Conservation (phyloP, 2,797 vertebrate species). For the Sciurus vulgaris region DNA sequence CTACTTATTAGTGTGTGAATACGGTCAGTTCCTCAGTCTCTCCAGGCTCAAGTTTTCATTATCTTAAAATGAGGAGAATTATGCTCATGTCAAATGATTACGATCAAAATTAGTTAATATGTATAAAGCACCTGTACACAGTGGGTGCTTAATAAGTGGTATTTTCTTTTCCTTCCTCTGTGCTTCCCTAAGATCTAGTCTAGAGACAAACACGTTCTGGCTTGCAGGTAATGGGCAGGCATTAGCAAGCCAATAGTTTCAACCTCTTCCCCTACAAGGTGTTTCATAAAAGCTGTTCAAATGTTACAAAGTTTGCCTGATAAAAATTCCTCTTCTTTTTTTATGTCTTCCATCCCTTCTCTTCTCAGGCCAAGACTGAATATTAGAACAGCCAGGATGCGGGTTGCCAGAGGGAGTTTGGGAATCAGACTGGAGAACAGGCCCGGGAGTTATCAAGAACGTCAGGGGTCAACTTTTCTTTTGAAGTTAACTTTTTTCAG, state of each 20-base stretch:
- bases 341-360: not conserved
- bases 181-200: not conserved
- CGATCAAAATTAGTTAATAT: conserved; percentile 65
- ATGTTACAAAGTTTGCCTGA: not conserved
- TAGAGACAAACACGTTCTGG: not conserved
- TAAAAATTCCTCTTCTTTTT: conserved; percentile 47
- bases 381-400: not conserved
- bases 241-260: not conserved
- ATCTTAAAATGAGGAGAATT: conserved; percentile 62
- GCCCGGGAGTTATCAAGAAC: not conserved
- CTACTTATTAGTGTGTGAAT: not conserved
- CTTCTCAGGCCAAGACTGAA: conserved; percentile 3
- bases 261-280: conserved; percentile 59
- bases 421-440: not conserved
- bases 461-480: not conserved
- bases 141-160: conserved; percentile 71
- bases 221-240: not conserved
- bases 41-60: conserved; percentile 53
- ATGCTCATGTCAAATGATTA: conserved; percentile 39
- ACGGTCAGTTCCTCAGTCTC: conserved; percentile 55
- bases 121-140: conserved; percentile 73
- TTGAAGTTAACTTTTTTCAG: not conserved
- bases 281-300: conserved; percentile 75
- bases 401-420: not conserved
- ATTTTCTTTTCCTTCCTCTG: conserved; percentile 41